A percentile compares a stretch with the other conserved stretches of the same genome.
These are phyloP conservation scores for Epinotia brunnichana DNA, from an alignment of 2,888 invertebrate genomes.

Conservation along the genomic window DNA sequence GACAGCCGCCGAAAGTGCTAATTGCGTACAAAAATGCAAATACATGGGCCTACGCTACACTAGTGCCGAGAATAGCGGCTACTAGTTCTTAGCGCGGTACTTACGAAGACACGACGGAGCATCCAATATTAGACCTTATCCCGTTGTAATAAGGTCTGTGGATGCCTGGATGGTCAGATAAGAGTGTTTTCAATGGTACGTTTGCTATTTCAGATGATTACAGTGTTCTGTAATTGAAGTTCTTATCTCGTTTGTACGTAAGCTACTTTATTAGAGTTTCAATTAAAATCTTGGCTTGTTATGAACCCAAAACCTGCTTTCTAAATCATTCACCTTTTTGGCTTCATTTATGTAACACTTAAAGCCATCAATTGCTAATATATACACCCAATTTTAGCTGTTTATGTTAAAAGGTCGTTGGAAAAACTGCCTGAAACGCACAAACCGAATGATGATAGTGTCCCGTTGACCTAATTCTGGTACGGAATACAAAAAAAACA, in stretches of 20 bases:
- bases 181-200: not conserved
- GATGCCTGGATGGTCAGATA: not conserved
- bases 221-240: slow-evolving; percentile 8
- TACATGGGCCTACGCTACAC: slow-evolving; percentile 43
- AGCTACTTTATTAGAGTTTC: not conserved
- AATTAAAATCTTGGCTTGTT: no score
- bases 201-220: slow-evolving; percentile 26
- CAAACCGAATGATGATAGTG: no score
- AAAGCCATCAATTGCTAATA: no score
- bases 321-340: no score
- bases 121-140: not conserved
- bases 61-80: slow-evolving; percentile 21
- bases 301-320: no score
- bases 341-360: no score
- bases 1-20: slow-evolving; percentile 76
- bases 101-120: not conserved
- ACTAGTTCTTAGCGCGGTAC: slow-evolving; percentile 2
- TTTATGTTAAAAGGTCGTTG: no score
- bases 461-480: no score
- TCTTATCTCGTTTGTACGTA: no score
- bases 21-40: slow-evolving; percentile 64
- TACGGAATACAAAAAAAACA: no score
- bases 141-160: not conserved
- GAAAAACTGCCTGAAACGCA: no score
- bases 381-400: no score